Percentiles rank a stretch among this genome's conserved stretches.
Evolutionary conservation across 2,113 vertebrate genomes (phyloP).

Genomic region (Triplophysa rosa): DNA sequence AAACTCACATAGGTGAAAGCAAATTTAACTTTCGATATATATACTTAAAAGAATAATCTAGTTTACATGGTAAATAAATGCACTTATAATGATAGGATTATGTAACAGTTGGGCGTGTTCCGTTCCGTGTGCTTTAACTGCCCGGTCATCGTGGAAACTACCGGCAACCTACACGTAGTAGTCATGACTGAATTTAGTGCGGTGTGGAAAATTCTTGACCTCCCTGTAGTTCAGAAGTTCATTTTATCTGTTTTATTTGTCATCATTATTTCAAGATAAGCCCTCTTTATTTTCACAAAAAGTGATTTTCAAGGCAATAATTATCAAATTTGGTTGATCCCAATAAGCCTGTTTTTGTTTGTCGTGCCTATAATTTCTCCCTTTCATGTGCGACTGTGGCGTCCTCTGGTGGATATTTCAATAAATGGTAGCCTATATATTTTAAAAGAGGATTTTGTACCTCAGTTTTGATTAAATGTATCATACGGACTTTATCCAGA

Average conservation of each 20-base stretch:
- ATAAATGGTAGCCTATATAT: constrained; percentile 6
- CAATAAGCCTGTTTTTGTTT: no score
- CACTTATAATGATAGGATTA: neutral
- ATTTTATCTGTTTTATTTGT: neutral
- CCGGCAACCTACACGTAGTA: neutral
- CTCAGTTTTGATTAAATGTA: neutral
- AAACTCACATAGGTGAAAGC: neutral
- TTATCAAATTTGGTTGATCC: neutral
- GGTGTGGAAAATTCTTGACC: neutral
- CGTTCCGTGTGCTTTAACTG: neutral
- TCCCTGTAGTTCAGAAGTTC: neutral
- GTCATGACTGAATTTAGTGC: neutral
- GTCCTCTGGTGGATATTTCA: constrained; percentile 64
- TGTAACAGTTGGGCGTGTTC: neutral
- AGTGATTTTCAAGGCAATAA: neutral
- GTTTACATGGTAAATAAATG: neutral
- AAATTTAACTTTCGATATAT: no score
- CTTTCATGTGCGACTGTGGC: constrained; percentile 56
- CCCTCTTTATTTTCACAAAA: neutral
- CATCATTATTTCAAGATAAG: neutral
- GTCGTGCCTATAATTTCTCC: neutral
- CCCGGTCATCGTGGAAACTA: neutral
- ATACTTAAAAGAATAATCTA: no score
- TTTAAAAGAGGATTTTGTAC: neutral
- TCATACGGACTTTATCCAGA: neutral